Percentiles rank a stretch among this genome's conserved stretches.
These are phyloP conservation scores for Verasper variegatus DNA, from an alignment of 2,113 vertebrate genomes.

Conservation along the genomic window DNA sequence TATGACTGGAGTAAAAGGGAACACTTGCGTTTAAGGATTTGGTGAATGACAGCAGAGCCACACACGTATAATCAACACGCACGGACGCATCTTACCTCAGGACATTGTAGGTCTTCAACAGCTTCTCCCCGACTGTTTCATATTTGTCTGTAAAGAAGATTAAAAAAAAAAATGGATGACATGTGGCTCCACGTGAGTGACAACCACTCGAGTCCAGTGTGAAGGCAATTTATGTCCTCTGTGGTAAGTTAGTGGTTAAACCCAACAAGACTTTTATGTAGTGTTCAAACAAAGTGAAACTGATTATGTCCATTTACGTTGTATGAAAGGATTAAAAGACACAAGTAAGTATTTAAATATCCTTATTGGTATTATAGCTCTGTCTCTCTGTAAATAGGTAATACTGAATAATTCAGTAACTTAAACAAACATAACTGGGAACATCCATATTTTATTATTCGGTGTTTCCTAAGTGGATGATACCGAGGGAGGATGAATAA, in stretches of 20 bases:
- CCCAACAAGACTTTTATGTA: too few relatives aligned
- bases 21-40: too few relatives aligned
- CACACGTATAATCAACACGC: background rate
- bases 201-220: too few relatives aligned
- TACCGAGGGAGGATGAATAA: conserved; percentile 9
- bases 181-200: background rate
- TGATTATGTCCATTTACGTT: too few relatives aligned
- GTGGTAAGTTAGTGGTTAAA: too few relatives aligned
- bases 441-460: background rate
- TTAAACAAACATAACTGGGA: background rate
- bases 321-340: too few relatives aligned
- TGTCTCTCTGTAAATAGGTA: too few relatives aligned
- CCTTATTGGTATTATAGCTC: too few relatives aligned
- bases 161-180: background rate
- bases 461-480: background rate
- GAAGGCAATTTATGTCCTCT: background rate
- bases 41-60: background rate
- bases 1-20: conserved; percentile 79
- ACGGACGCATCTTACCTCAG: conserved; percentile 82
- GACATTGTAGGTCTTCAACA: conserved; percentile 86
- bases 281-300: too few relatives aligned
- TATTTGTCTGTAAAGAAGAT: conserved; percentile 80
- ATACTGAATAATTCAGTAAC: background rate
- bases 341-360: too few relatives aligned
- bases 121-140: conserved; percentile 86